Percentiles rank a stretch among this genome's conserved stretches.
Conservation (phyloP, 2,797 vertebrate genomes). For the Sibirionetta formosa region DNA sequence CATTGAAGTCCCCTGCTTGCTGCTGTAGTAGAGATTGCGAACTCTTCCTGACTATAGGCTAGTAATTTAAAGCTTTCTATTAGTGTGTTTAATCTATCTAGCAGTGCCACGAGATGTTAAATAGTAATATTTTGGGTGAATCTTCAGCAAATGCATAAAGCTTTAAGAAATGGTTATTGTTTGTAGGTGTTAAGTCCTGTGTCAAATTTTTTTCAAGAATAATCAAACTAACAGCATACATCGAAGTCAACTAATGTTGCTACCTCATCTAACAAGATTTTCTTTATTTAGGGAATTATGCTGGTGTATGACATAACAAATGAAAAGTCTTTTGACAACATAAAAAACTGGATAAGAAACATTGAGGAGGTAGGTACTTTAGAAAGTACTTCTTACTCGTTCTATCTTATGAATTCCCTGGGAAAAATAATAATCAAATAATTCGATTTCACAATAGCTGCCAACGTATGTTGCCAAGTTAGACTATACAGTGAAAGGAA, state of each 20-base stretch:
- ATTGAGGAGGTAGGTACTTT: constrained; percentile 93
- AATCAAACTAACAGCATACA: background rate
- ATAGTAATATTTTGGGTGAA: background rate
- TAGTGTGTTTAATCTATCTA: background rate
- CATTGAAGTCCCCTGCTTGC: background rate
- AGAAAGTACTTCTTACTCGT: fast-evolving
- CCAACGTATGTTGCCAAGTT: background rate
- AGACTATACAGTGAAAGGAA: background rate
- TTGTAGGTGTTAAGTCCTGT: background rate
- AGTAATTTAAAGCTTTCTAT: background rate
- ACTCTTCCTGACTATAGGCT: background rate
- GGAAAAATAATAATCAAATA: background rate
- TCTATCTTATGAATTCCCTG: background rate
- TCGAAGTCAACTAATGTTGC: background rate
- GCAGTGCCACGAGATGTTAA: background rate
- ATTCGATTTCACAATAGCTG: background rate
- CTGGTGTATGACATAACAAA: constrained; percentile 98
- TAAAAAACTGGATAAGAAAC: constrained; percentile 99
- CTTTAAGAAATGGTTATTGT: background rate
- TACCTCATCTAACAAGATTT: background rate
- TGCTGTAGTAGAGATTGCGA: background rate
- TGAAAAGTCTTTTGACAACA: constrained; percentile 99
- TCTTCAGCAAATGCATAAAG: background rate
- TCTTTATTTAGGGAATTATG: constrained; percentile 92
- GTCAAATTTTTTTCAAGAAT: background rate